Base-by-base conservation (phyloP, 2,888 invertebrate genomes). In the Athalia cordata region DNA sequence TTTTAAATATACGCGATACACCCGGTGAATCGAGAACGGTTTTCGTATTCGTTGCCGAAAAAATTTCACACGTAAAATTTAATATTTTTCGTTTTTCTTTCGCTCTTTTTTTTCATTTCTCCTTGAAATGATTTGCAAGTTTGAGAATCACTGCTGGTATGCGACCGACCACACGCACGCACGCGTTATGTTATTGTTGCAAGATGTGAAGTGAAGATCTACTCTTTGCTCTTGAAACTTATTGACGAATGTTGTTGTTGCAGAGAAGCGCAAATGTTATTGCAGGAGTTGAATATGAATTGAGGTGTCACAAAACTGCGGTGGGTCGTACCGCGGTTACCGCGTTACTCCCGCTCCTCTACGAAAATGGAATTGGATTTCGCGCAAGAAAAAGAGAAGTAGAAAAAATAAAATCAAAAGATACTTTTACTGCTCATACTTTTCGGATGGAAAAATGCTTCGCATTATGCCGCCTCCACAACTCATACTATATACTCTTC, bases 271-370 rank as follows among this genome's bases (percentile, higher is more conserved):
- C 81, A 83, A 85, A 84, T 87, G 86, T 88, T 88, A 85, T 88
- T 87, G 84, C 85, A 87, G 81, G 84, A 84, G 82, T 29, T 29
- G 29, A 84, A 85, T 15, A 13, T 13, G 13, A 85, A 84, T 83
- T 83, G 83, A 82, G 85, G 83, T 86, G 86, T 86, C 85, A 85
- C 85, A 84, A 68, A 86, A 82, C 84, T 85, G 85, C 82, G 86
- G 86, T 61, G 61, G 77, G 70, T 77, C 77, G 49, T 52, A 29
- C n/a, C 13, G 55, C 55, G 29, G 29, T 29, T 29, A 29, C 0
- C 29, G 29, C 29, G 29, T 29, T 29, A 29, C 29, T 29, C 29
- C 29, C 29, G 29, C 29, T 29, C 29, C 29, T 29, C 29, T 29
- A 29, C 29, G 29, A 29, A 29, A 29, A 29, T 29, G 29, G 29